Evolutionary conservation across 1,140 invertebrate genomes (phyloP), one percentile per base, ranked within the genome.

Genomic region (Zeugodacus cucurbitae): DNA sequence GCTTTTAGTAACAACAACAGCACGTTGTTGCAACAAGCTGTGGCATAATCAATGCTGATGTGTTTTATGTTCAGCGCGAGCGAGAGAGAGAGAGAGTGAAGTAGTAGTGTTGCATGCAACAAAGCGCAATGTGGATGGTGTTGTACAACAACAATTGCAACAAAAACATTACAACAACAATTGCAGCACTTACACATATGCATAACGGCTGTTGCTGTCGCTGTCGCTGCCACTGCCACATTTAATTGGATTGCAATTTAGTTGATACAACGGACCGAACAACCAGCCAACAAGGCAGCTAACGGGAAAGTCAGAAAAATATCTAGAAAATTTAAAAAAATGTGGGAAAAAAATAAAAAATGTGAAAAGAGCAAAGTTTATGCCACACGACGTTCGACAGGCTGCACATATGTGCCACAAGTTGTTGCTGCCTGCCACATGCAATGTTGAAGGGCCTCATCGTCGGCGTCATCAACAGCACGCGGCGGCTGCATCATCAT

Each of bases 181-280:
- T n/a, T n/a, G 11, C 58, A n/a, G 26, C 58, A 62, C 58, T 62
- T 14, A 64, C 62, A 74, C 22, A 20, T 37, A 48, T 82, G n/a
- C 74, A 44, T 26, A 48, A 44, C 74, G 11, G 2, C 6, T 34
- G 2, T 17, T 10, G n/a, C 41, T 48, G n/a, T n/a, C 44, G 2
- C 6, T 34, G 2, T 17, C n/a, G n/a, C 41, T 48, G n/a, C 44
- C 44, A 34, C 41, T 54, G 48, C 17, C 10, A 48, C 74, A 82
- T 14, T 82, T 82, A 82, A 82, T 82, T 82, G 74, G 26, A 82
- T 82, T 82, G 74, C 74, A 48, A 82, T 82, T 82, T 44, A 26
- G 41, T 82, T 82, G 41, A 41, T 41, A 82, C 74, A 82, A 82
- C 44, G 74, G 64, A 10, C 14, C 32, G 64, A 32, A 1, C 64